Conservation (phyloP, 2,888 invertebrate species). For the Teleiodes luculella region DNA sequence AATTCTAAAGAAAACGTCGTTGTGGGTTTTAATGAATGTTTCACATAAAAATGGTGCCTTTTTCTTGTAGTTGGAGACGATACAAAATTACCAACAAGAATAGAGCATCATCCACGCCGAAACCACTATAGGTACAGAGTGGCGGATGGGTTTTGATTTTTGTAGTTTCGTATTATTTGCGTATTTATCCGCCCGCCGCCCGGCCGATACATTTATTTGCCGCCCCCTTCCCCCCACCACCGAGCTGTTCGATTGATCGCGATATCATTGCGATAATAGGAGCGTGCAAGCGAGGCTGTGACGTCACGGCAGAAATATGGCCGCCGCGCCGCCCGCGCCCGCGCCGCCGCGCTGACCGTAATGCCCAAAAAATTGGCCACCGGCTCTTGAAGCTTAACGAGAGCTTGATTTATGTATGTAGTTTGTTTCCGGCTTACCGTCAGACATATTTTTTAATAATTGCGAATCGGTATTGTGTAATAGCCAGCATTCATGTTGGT, state of each 20-base stretch:
- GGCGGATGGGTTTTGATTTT: slow-evolving; percentile 79
- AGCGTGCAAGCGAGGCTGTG: slow-evolving; percentile 50
- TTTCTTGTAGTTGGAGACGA: no score
- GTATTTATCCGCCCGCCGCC: slow-evolving; percentile 77
- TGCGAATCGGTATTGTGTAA: not conserved
- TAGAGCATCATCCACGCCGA: slow-evolving; percentile 45
- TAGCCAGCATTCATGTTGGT: not conserved
- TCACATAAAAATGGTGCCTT: no score
- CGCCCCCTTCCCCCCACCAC: slow-evolving; percentile 32
- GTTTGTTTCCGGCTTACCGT: slow-evolving; percentile 2
- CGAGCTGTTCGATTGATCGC: slow-evolving; percentile 74
- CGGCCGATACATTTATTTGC: slow-evolving; percentile 76
- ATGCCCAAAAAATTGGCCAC: slow-evolving; percentile 36
- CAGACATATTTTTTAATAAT: not conserved
- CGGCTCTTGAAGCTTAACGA: slow-evolving; percentile 26
- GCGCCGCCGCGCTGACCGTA: slow-evolving; percentile 26
- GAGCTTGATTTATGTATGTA: slow-evolving; percentile 13
- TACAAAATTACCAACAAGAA: slow-evolving; percentile 24
- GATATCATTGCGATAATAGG: slow-evolving; percentile 78
- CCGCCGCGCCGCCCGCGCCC: slow-evolving; percentile 34
- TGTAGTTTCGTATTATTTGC: slow-evolving; percentile 79
- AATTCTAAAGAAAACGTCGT: no score
- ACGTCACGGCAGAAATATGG: slow-evolving; percentile 62
- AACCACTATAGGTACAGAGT: slow-evolving; percentile 54
- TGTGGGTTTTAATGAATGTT: no score